Percentiles rank a stretch among this genome's conserved stretches.
phyloP scores from a whole-genome alignment of 2,888 invertebrate genomes.

The Microctonus aethiopoides region DNA sequence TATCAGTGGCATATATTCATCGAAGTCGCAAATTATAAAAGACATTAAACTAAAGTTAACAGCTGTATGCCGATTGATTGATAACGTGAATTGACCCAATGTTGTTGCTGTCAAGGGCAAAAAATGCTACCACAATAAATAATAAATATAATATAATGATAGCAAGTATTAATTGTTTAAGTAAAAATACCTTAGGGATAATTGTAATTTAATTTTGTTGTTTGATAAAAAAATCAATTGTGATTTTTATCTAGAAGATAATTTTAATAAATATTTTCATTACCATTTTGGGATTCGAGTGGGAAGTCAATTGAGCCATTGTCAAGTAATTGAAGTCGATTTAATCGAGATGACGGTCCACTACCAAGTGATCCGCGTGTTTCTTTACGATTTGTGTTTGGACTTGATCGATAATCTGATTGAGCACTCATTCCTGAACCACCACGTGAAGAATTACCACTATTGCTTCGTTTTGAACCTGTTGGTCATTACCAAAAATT shows the following conservation, averaged over 20 bases:
- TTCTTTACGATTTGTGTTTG: constrained; percentile 50
- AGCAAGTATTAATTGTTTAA: too few relatives aligned
- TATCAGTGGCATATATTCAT: constrained; percentile 28
- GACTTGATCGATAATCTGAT: constrained; percentile 66
- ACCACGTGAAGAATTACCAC: constrained; percentile 71
- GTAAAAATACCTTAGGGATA: neutral
- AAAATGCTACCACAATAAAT: neutral
- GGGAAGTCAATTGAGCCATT: constrained; percentile 48
- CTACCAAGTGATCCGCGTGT: constrained; percentile 49
- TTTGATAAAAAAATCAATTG: too few relatives aligned
- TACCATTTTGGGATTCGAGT: constrained; percentile 48
- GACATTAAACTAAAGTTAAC: constrained; percentile 35
- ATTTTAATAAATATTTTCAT: neutral
- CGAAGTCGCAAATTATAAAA: constrained; percentile 20
- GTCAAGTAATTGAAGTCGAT: constrained; percentile 45
- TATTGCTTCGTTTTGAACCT: constrained; percentile 71
- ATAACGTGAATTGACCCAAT: constrained; percentile 44
- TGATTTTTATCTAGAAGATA: neutral
- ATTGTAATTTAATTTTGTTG: neutral
- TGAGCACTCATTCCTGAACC: constrained; percentile 70
- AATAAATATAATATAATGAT: neutral
- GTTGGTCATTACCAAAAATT: constrained; percentile 12
- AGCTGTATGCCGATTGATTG: constrained; percentile 31
- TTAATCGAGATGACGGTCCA: constrained; percentile 40
- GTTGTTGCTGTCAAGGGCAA: constrained; percentile 35